Percentiles rank a stretch among this genome's conserved stretches.
Evolutionary conservation across 2,797 vertebrate genomes (phyloP).

Genomic region (Urophycis tenuis): DNA sequence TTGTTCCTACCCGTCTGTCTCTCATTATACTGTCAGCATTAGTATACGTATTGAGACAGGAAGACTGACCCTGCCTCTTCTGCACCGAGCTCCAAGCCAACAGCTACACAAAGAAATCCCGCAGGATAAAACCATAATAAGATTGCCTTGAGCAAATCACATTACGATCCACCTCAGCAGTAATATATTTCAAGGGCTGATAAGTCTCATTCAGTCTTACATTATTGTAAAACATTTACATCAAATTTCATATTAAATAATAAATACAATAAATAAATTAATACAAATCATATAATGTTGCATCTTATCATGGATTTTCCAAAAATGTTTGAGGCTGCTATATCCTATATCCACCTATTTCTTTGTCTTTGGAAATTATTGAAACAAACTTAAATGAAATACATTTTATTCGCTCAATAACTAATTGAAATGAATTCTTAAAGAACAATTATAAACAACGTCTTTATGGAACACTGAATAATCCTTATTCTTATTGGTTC

Average conservation of each 20-base stretch:
- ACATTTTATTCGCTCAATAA: not conserved
- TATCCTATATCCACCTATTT: too few relatives aligned
- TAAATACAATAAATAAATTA: not conserved
- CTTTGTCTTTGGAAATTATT: not conserved
- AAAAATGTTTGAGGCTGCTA: not conserved
- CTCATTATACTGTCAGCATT: too few relatives aligned
- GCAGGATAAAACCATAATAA: slow-evolving; percentile 17
- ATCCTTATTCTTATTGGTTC: not conserved
- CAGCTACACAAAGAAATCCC: slow-evolving; percentile 8
- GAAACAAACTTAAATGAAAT: not conserved
- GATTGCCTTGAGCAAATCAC: not conserved
- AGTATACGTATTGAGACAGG: too few relatives aligned
- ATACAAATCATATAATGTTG: not conserved
- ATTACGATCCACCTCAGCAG: not conserved
- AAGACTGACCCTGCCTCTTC: slow-evolving; percentile 8
- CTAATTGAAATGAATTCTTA: not conserved
- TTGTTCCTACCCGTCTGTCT: too few relatives aligned
- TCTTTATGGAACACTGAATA: not conserved
- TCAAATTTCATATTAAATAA: not conserved
- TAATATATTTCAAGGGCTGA: not conserved
- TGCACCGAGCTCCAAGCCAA: slow-evolving; percentile 8
- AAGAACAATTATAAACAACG: not conserved
- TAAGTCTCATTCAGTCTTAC: not conserved
- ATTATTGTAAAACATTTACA: not conserved
- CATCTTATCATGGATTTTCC: not conserved